Base-by-base conservation (phyloP, 2,113 vertebrate species). In the Aleadryas rufinucha region DNA sequence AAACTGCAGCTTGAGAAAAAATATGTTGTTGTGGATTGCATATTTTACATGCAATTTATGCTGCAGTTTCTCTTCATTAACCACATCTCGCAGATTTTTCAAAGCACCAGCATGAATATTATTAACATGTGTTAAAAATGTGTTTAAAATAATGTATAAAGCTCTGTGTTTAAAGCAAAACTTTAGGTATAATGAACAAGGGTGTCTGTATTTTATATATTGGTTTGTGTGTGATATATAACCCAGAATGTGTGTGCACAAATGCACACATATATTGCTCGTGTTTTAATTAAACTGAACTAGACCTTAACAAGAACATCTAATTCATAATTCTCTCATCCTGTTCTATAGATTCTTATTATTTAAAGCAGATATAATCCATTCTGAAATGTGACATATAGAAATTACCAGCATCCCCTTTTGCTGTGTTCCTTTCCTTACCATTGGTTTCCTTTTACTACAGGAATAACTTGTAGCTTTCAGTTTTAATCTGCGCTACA, bases 51-150 rank as follows among this genome's bases (percentile, higher is more conserved):
- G 95, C 94, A 98, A 98, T 97, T 98, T 98, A 98, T 97, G 90
- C 95, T 96, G 95, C 91, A 97, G 97, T 97, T 98, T 98, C 97
- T 98, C 97, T 98, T 98, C 97, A 98, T 98, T 98, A 98, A 97
- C 95, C 97, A 97, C 96, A 98, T 98, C 95, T 97, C 79, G 4
- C 91, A 97, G 96, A 97, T 97, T 98, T 98, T 97, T 98, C 97
- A 97, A 95, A 97, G 94, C 80, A 92, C 87, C 87, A 72, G 89
- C 93, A 91, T 97, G 96, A 97, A 98, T 98, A 97, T 97, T 97
- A 98, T 98, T 98, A 98, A 97, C 97, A 98, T 98, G 96, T 97
- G 97, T 91, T 98, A 97, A 97, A 97, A 98, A 97, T 97, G 92
- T 95, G 94, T 95, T 97, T 96, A 97, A 97, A 98, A 97, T 94